Evolutionary conservation across 2,888 invertebrate genomes (phyloP).

Genomic region (Chaetogeoica ovagalla): DNA sequence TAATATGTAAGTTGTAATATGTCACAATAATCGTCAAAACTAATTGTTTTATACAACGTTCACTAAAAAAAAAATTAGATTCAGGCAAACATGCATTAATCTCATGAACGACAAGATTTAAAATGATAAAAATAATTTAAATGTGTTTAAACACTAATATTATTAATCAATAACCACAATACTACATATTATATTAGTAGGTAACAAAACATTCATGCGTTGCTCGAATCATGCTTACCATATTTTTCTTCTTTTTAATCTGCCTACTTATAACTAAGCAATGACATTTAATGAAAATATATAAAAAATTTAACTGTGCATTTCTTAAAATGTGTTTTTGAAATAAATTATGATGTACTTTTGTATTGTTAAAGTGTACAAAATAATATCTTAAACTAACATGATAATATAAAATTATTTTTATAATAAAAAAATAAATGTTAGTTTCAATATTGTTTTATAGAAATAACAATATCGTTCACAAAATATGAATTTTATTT

Average conservation of each 20-base stretch:
- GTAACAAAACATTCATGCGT: neutral
- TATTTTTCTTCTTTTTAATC: neutral
- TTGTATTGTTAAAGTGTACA: neutral
- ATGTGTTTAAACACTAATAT: neutral
- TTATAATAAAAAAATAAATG: too few relatives aligned
- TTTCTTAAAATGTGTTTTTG: neutral
- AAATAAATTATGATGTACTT: neutral
- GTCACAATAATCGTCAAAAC: too few relatives aligned
- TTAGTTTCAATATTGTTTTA: too few relatives aligned
- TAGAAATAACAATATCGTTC: too few relatives aligned
- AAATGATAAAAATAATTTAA: neutral
- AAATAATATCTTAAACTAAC: neutral
- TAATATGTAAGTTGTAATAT: too few relatives aligned
- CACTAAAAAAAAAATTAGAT: slow-evolving; percentile 1
- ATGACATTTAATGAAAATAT: neutral
- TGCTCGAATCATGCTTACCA: neutral
- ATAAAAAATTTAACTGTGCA: neutral
- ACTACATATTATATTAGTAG: neutral
- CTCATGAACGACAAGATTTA: neutral
- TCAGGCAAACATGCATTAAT: slow-evolving; percentile 7
- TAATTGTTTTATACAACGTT: too few relatives aligned
- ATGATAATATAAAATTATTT: too few relatives aligned
- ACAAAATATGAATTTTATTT: too few relatives aligned
- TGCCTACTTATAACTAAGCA: neutral
- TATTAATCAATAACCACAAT: neutral